Conservation (phyloP, 2,797 vertebrate species). For the Falco rusticolus region DNA sequence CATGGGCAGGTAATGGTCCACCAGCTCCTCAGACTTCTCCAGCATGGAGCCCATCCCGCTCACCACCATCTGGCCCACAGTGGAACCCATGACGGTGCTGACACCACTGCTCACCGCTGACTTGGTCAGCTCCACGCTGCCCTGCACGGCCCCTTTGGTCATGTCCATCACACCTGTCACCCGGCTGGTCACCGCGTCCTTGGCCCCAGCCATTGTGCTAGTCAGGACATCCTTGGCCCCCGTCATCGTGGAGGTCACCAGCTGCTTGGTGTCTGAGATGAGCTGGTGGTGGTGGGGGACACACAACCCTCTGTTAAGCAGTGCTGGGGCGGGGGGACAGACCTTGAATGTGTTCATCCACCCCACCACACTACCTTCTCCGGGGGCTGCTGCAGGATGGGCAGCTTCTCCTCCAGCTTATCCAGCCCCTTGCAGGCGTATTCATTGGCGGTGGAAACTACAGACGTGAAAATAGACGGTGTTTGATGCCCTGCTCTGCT, state of each 20-base stretch:
- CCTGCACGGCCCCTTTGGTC: slow-evolving; percentile 82
- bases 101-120: slow-evolving; percentile 70
- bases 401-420: slow-evolving; percentile 78
- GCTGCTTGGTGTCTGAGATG: slow-evolving; percentile 50
- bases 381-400: slow-evolving; percentile 74
- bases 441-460: slow-evolving; percentile 71
- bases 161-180: slow-evolving; percentile 64
- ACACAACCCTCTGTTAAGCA: not conserved
- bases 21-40: slow-evolving; percentile 87
- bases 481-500: accelerated
- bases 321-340: too few species aligned
- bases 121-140: slow-evolving; percentile 83
- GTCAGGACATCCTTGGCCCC: slow-evolving; percentile 58
- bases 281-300: not conserved
- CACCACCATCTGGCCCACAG: slow-evolving; percentile 80
- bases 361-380: slow-evolving; percentile 40
- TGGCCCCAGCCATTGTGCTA: slow-evolving; percentile 80
- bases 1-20: slow-evolving; percentile 91
- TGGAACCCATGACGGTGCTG: slow-evolving; percentile 60
- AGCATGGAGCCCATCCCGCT: slow-evolving; percentile 84
- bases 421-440: slow-evolving; percentile 77
- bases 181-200: slow-evolving; percentile 72
- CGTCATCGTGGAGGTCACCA: slow-evolving; percentile 51
- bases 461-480: accelerated
- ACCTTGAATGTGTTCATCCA: accelerated